Base-by-base conservation (phyloP, 2,797 vertebrate species). In the Alosa sapidissima region DNA sequence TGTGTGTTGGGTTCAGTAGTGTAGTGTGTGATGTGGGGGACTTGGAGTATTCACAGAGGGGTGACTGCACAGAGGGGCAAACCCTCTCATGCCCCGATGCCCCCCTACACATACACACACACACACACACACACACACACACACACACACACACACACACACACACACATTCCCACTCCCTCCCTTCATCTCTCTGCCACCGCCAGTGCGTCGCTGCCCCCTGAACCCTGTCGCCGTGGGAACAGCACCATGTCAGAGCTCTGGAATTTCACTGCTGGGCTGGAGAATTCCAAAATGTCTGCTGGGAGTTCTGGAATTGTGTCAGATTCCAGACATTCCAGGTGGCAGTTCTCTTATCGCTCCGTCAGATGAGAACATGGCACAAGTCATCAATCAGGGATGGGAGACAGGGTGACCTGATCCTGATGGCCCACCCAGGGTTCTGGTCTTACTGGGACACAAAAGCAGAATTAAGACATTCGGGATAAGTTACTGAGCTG, bases 281-380 rank as follows among this genome's bases (percentile, higher is more conserved):
- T 72, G 65, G 24, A 72, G 65, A 72, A 72, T 72, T 72, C 65
- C 28, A 36, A 28, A 41, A 72, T 72, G 65, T 72, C 65, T 72
- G 13, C 65, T 14, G 10, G 65, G 65, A 72, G 65, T 41, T 33
- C 28, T 14, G 65, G 65, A 72, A 72, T 14, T 41, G 65, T 72
- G 65, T 72, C 65, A 72, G 28, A 72, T 72, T 72, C 65, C 65
- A 72, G 65, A 72, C 65, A 41, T 72, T 33, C 28, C 65, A 11
- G 9, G 28, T 11, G 33, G 65, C 33, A 72, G 28, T 41, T 33
- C 0, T 72, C 28, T 5, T 33, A 72, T 72, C 65, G 28, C 65
- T 72, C 65, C 28, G 41, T 72, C 65, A 72, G 11, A 72, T 11
- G 28, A 72, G 3, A 72, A 72, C 28, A 36, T 72, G 33, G 9